These are phyloP conservation scores for Autographa gamma DNA, from an alignment of 2,888 invertebrate genomes.

Conservation along the genomic window DNA sequence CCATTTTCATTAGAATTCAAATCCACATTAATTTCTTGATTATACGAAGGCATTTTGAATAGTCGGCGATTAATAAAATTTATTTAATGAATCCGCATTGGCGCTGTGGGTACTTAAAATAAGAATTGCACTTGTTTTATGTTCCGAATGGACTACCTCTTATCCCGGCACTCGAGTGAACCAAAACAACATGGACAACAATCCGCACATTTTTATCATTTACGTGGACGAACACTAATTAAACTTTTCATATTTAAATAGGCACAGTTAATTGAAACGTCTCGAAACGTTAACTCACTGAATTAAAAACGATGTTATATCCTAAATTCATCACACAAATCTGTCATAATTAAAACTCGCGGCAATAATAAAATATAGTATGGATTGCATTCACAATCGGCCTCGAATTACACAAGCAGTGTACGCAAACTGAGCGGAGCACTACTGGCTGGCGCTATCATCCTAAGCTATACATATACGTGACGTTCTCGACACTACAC, in stretches of 20 bases:
- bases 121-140: constrained; percentile 33
- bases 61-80: constrained; percentile 61
- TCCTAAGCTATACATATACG: constrained; percentile 77
- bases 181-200: constrained; percentile 61
- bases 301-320: constrained; percentile 64
- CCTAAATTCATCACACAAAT: constrained; percentile 69
- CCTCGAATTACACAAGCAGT: constrained; percentile 81
- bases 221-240: constrained; percentile 66
- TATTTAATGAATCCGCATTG: constrained; percentile 51
- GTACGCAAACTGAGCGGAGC: constrained; percentile 79
- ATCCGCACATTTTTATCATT: constrained; percentile 76
- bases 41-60: constrained; percentile 82
- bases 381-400: constrained; percentile 77
- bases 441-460: constrained; percentile 81
- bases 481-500: constrained; percentile 74
- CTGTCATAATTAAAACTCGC: constrained; percentile 76
- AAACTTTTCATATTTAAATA: constrained; percentile 67
- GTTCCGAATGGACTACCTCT: constrained; percentile 20
- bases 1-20: constrained; percentile 78
- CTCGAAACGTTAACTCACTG: constrained; percentile 71
- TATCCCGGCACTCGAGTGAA: constrained; percentile 31
- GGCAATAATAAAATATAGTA: constrained; percentile 71
- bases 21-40: constrained; percentile 82
- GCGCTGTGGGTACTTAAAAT: constrained; percentile 16
- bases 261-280: constrained; percentile 64